These are phyloP conservation scores for Cyclopterus lumpus DNA, from an alignment of 2,797 vertebrate genomes.

Conservation along the genomic window DNA sequence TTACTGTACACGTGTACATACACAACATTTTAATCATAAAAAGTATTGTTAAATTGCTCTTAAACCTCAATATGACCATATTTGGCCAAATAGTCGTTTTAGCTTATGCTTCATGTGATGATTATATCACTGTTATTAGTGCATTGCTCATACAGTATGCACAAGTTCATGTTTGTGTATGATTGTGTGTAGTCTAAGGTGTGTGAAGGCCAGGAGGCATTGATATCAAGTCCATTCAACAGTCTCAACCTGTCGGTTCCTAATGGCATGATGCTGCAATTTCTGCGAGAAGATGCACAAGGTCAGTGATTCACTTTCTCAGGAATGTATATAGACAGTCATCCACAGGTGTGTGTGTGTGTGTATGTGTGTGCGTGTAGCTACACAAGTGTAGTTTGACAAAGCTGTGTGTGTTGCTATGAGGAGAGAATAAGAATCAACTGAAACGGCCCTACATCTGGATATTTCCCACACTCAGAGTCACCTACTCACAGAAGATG, in stretches of 20 bases:
- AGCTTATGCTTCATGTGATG: neutral
- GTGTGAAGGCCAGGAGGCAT: conserved; percentile 33
- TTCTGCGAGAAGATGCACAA: conserved; percentile 75
- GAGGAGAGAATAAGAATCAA: neutral
- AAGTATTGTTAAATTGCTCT: neutral
- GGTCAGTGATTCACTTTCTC: conserved; percentile 74
- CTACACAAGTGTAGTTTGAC: neutral
- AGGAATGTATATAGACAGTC: neutral
- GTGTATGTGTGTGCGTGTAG: neutral
- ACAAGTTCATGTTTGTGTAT: neutral
- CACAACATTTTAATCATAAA: neutral
- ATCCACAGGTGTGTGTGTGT: neutral
- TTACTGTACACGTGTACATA: neutral
- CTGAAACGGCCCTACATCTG: neutral
- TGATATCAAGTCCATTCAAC: conserved; percentile 68
- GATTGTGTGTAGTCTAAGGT: conserved; percentile 27
- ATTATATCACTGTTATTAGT: neutral
- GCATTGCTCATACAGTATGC: neutral
- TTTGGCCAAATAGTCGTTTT: neutral
- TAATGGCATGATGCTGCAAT: conserved; percentile 87
- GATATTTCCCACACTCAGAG: neutral
- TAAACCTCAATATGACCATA: neutral
- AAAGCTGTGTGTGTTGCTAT: neutral
- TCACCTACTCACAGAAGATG: neutral
- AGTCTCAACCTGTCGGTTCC: conserved; percentile 87